Base-by-base conservation (phyloP, 2,888 invertebrate species). In the Agrotis puta region DNA sequence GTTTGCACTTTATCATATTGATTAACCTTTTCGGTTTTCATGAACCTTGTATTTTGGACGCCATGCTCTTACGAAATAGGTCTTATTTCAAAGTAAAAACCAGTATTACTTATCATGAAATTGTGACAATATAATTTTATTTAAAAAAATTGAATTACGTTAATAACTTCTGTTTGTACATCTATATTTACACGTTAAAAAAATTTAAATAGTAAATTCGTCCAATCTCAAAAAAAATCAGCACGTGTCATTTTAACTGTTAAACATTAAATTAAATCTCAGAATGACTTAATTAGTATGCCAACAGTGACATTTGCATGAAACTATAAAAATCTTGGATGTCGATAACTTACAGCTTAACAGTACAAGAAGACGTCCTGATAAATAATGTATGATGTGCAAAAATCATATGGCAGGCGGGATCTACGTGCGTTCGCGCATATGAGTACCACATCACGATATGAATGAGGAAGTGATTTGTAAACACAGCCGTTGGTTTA, bases 331-430 rank as follows among this genome's bases (percentile, higher is more conserved):
- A 63, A 65, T 57, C 54, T 64, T 58, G 27, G n/a, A 0, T 58
- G 45, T 45, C 64, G 9, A 74, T 62, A 56, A 57, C 3, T 59
- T 54, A 57, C 14, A n/a, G 33, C 53, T 50, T 27, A 62, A 50
- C 68, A 53, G 72, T 73, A 70, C 79, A 50, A 73, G 59, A 51
- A 73, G 59, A 54, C 27, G 39, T n/a, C 22, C 39, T 82, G 47
- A 68, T 85, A 77, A 79, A 82, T 83, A 39, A 85, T 83, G 70
- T 77, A 83, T 83, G 61, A 69, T 69, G 74, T 74, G 79, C 72
- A 74, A 82, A 84, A 83, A 79, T 51, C 69, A 22, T 78, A 70
- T 72, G 72, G 62, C 72, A 48, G 69, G 47, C 50, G 24, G 27
- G 22, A 65, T 48, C 27, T 82, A 69, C 84, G 82, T 82, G 82